phyloP scores from a whole-genome alignment of 2,113 vertebrate genomes.

The Axis porcinus region DNA sequence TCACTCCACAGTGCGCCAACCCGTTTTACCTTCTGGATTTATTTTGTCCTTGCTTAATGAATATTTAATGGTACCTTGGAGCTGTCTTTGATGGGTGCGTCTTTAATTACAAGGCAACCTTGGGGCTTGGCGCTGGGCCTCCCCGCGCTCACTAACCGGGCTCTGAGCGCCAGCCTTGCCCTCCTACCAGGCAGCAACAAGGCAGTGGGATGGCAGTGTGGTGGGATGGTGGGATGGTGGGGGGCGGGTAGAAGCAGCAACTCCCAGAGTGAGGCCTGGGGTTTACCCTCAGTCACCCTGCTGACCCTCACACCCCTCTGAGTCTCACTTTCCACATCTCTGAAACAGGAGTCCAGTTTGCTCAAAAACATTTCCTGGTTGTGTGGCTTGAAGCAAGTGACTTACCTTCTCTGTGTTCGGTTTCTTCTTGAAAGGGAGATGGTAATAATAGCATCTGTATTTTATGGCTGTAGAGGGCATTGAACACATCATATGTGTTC shows the following conservation, averaged over 20 bases:
- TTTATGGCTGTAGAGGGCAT: background rate
- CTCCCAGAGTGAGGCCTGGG: background rate
- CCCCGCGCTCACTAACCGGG: background rate
- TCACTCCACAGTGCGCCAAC: rapidly evolving
- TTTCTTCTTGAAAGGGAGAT: background rate
- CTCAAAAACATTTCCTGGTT: background rate
- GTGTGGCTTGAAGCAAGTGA: background rate
- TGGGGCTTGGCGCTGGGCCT: background rate
- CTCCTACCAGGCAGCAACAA: too few species aligned
- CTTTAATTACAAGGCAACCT: background rate
- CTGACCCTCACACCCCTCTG: background rate
- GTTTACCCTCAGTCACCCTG: background rate
- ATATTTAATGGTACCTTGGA: background rate
- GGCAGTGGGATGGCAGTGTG: background rate
- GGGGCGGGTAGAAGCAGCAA: rapidly evolving
- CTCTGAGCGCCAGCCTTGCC: background rate
- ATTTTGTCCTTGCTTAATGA: background rate
- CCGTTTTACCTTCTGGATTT: background rate
- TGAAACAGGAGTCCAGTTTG: background rate
- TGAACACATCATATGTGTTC: background rate
- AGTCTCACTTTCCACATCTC: background rate
- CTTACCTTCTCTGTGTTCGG: background rate
- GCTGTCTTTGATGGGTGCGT: background rate
- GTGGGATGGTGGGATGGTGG: background rate
- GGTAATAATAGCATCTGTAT: background rate